phyloP scores from a whole-genome alignment of 2,113 vertebrate genomes.

The Colistium nudipinnis region DNA sequence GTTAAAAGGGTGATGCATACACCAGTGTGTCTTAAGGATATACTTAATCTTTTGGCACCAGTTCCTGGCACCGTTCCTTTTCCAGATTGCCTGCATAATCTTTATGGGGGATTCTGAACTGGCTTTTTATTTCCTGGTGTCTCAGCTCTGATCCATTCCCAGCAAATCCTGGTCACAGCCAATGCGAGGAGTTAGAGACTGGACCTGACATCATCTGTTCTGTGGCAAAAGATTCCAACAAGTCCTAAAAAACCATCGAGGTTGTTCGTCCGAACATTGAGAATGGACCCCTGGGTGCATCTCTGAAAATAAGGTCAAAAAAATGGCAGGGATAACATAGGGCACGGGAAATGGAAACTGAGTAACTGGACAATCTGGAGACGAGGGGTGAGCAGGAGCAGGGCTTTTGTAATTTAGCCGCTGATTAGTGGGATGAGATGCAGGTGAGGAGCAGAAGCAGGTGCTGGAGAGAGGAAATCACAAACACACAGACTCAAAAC shows the following conservation, averaged over 20 bases:
- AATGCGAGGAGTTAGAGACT: neutral
- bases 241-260: neutral
- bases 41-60: conserved; percentile 29
- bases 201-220: neutral
- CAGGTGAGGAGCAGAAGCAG: too few relatives aligned
- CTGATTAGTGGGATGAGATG: too few relatives aligned
- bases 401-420: too few relatives aligned
- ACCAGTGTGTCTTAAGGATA: conserved; percentile 25
- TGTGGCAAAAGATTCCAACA: neutral
- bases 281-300: neutral
- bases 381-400: too few relatives aligned
- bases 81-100: conserved; percentile 13
- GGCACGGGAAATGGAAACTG: too few relatives aligned
- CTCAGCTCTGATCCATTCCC: neutral
- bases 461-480: too few relatives aligned
- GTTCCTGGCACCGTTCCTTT: conserved; percentile 22
- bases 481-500: too few relatives aligned
- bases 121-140: conserved; percentile 5
- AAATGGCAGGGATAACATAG: too few relatives aligned
- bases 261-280: neutral
- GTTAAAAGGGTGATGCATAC: conserved; percentile 10
- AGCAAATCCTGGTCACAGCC: neutral
- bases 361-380: too few relatives aligned
- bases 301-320: neutral
- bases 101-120: conserved; percentile 3